Base-by-base conservation (phyloP, 2,797 vertebrate genomes). In the Liparis tanakae region DNA sequence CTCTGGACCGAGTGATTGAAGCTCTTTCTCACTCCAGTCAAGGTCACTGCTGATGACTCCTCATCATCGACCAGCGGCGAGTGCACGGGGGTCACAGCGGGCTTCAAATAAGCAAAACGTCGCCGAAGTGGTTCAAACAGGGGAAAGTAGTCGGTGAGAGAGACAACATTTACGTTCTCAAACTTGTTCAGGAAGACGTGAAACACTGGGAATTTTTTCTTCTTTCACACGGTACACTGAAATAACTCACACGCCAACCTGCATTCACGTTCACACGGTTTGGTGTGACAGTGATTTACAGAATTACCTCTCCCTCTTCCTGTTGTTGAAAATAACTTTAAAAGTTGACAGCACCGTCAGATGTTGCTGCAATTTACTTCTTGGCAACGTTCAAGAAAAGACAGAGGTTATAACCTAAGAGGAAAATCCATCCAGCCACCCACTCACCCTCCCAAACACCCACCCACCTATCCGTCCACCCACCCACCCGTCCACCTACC, bases 201-300 rank as follows among this genome's bases (percentile, higher is more conserved):
- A n/a, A n/a, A 22, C 18, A 36, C 8, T 10, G 70, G 7, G 50
- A 56, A 37, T n/a, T n/a, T n/a, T n/a, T n/a, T n/a, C n/a, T n/a
- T 15, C 22, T 50, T 8, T 59, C 56, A 58, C 54, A 48, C 6
- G 8, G 44, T 10, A 22, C 33, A 50, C 13, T 39, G 12, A 69
- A 54, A 62, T 74, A 72, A 64, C 33, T 13, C 10, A 43, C 62
- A 30, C 58, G 20, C 7, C 44, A 36, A 50, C 33, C 18, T 39
- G 1, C 44, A 20, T 20, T 48, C 1, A 17, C 20, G 25, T 34
- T 57, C 43, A 56, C 37, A 54, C 58, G 7, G 22, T 70, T 30
- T 10, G 13, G 17, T 66, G 60, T 44, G 71, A 64, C 50, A 33
- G 46, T 48, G n/a, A 46, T 54, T 53, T 53, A 54, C 25, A 46